Base-by-base conservation (phyloP, 1,140 invertebrate species). In the Rhyacophila brunnea region DNA sequence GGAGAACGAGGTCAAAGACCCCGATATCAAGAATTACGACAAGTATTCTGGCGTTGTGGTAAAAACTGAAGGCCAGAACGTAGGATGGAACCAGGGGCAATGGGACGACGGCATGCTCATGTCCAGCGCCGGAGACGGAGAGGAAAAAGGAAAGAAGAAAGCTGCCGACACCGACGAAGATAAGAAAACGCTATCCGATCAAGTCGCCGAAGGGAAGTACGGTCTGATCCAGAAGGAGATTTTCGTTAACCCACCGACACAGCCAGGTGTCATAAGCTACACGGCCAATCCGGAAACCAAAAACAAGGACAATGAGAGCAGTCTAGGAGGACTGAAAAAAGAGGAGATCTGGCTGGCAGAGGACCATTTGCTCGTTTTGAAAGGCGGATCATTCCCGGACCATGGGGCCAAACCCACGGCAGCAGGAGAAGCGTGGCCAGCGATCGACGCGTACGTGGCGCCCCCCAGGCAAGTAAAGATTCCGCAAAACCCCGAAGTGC, bases 261-360 rank as follows among this genome's bases (percentile, higher is more conserved):
- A 88, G 38, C 90, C 90, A 0, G 91, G 91, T 0, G 85, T 93
- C 13, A 78, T 93, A 4, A 92, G 89, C 67, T 93, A 93, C 68
- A 80, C 83, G 11, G 73, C 81, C 0, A 92, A 93, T 68, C 79
- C 86, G 0, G 90, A 93, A 67, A 87, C 89, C 1, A 69, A 72
- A 60, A 85, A 87, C 0, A 85, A 86, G 65, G 90, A 93, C 70
- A 91, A 86, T 52, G 79, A 85, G 1, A 83, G 87, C 51, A 93
- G 85, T 71, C 79, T 91, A 2, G 92, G 91, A 9, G 92, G 92
- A 10, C 74, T 95, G 0, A 85, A 87, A 63, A 85, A 87, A 62
- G 87, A 92, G 40, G 91, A 95, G 60, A 93, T 95, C 61, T 95
- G 91, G 90, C 74, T 94, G 40, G 89, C 91, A 0, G 92, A 94